Evolutionary conservation across 2,888 invertebrate genomes (phyloP).

Genomic region (Tenthredo scrophulariae): DNA sequence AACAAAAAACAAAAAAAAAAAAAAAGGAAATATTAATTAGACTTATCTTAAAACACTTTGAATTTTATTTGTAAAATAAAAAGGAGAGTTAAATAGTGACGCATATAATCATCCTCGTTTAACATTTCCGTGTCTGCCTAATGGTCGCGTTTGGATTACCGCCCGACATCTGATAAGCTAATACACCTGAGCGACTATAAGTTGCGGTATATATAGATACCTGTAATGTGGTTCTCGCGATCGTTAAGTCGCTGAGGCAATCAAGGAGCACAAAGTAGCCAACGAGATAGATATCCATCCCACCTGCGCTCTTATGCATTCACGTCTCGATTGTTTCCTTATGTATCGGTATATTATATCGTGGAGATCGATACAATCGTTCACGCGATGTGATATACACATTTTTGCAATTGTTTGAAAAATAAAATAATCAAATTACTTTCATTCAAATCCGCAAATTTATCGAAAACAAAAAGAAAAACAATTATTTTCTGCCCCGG

Average conservation of each 20-base stretch:
- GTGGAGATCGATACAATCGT: background rate
- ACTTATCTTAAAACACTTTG: background rate
- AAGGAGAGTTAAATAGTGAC: background rate
- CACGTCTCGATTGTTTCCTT: conserved; percentile 22
- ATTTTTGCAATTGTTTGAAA: no score
- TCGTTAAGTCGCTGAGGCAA: conserved; percentile 41
- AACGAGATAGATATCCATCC: background rate
- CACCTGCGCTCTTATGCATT: background rate
- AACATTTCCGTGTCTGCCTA: conserved; percentile 24
- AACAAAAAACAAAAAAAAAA: no score
- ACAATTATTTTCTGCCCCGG: background rate
- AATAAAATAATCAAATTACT: no score
- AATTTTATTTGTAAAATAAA: background rate
- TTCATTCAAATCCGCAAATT: no score
- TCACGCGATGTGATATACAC: background rate
- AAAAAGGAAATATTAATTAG: background rate
- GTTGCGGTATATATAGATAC: background rate
- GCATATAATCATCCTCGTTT: conserved; percentile 6
- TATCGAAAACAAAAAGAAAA: background rate
- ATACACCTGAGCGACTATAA: conserved; percentile 33
- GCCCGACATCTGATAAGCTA: conserved; percentile 46
- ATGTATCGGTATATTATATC: background rate
- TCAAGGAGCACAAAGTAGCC: conserved; percentile 43
- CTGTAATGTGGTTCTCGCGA: conserved; percentile 41
- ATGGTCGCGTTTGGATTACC: conserved; percentile 46